phyloP scores from a whole-genome alignment of 2,113 vertebrate genomes.

The Bubo blakistoni region DNA sequence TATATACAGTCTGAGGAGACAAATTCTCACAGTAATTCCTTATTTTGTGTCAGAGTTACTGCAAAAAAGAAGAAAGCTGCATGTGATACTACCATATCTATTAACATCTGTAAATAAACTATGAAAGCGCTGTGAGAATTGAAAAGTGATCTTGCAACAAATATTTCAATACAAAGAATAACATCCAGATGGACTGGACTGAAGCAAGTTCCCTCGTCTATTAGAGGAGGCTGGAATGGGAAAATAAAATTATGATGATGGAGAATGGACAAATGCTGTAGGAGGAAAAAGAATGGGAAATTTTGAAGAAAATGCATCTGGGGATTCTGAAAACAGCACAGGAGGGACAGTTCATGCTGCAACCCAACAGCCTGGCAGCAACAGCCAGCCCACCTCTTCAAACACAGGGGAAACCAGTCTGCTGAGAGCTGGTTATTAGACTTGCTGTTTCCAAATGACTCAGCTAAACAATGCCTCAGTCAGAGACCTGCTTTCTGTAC shows the following conservation, averaged over 20 bases:
- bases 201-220: not conserved
- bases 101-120: not conserved
- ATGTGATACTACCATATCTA: rapidly evolving
- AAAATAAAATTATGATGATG: not conserved
- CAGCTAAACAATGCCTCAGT: not conserved
- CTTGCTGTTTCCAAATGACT: not conserved
- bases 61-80: not conserved
- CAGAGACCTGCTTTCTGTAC: not conserved
- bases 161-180: not conserved
- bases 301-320: not conserved
- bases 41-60: not conserved
- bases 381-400: not conserved
- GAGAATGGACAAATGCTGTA: not conserved
- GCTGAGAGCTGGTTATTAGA: not conserved
- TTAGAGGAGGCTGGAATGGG: not conserved
- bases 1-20: not conserved
- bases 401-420: not conserved
- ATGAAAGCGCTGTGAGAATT: rapidly evolving
- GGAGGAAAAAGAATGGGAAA: rapidly evolving
- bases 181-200: not conserved
- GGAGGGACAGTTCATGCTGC: not conserved
- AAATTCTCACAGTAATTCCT: not conserved
- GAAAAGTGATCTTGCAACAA: not conserved
- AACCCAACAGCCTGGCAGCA: not conserved
- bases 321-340: not conserved